Evolutionary conservation across 2,888 invertebrate genomes (phyloP), one percentile per base, ranked within the genome.

Genomic region (Eucera pruinosa): DNA sequence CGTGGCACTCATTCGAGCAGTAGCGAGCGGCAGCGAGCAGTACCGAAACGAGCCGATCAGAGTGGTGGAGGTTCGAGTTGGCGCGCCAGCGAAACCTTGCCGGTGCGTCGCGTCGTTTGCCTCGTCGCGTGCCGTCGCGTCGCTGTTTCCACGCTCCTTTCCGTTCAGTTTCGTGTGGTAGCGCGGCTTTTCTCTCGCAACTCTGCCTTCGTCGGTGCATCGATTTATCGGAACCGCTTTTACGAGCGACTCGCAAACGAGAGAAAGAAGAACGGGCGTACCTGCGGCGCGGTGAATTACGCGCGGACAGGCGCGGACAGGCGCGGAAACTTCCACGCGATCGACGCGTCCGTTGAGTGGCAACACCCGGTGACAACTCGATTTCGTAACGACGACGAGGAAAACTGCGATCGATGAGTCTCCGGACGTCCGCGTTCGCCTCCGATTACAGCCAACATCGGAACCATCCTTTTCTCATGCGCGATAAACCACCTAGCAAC

Each of bases 11-110:
- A 65, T 48, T 70, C 78, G 81, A 76, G 64, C 33, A 33, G 7
- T 6, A 45, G 39, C 81, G 74, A 76, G 64, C 33, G 27, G 7
- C 4, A 45, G 39, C 81, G 74, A 70, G 50, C 39, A 58, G 27
- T 41, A 41, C 39, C 72, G 72, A 85, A 52, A 47, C 55, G 55
- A 47, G 11, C 65, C 81, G 81, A 75, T 69, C 75, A 57, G 7
- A 23, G 11, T 41, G 55, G 57, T 25, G 23, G 39, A 52, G 20
- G 41, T 70, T 69, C 54, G 61, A 52, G 30, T 71, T 67, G 43
- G 64, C 80, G 75, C 72, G 69, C 60, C 57, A 55, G 39, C 72
- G 36, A 69, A 68, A 77, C 66, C 48, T 41, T 36, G 45, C 25
- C 43, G 45, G 9, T 48, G 58, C 43, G 47, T 50, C 18, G 57